Evolutionary conservation across 2,113 vertebrate genomes (phyloP).

Genomic region (Mesitornis unicolor): DNA sequence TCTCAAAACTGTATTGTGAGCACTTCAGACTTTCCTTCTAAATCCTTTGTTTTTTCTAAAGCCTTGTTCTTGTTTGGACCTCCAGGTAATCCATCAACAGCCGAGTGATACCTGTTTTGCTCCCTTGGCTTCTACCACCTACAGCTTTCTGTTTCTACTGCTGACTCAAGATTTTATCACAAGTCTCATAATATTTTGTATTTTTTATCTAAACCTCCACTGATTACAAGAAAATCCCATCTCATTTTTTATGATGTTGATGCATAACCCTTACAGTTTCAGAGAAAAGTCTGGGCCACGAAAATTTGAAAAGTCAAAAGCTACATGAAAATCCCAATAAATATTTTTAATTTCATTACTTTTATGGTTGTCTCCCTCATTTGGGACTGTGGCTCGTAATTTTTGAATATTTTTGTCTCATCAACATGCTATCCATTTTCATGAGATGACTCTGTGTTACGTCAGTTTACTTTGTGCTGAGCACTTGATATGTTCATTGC

Average conservation of each 20-base stretch:
- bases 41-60: neutral
- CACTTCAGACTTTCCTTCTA: neutral
- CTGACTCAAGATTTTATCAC: constrained; percentile 51
- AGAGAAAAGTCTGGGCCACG: neutral
- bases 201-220: constrained; percentile 33
- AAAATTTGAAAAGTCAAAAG: neutral
- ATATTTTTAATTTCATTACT: neutral
- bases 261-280: neutral
- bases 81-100: neutral
- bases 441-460: neutral
- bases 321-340: neutral
- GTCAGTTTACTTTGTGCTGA: neutral
- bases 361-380: neutral
- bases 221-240: constrained; percentile 15
- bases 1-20: neutral
- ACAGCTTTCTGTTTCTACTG: constrained; percentile 14
- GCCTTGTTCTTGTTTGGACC: neutral
- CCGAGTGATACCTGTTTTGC: neutral
- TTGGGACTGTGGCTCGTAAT: neutral
- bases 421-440: neutral
- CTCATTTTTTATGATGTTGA: neutral
- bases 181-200: constrained; percentile 14
- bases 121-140: constrained; percentile 8
- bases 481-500: neutral
- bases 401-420: neutral